phyloP scores from a whole-genome alignment of 2,113 vertebrate genomes.

The Crotophaga sulcirostris region DNA sequence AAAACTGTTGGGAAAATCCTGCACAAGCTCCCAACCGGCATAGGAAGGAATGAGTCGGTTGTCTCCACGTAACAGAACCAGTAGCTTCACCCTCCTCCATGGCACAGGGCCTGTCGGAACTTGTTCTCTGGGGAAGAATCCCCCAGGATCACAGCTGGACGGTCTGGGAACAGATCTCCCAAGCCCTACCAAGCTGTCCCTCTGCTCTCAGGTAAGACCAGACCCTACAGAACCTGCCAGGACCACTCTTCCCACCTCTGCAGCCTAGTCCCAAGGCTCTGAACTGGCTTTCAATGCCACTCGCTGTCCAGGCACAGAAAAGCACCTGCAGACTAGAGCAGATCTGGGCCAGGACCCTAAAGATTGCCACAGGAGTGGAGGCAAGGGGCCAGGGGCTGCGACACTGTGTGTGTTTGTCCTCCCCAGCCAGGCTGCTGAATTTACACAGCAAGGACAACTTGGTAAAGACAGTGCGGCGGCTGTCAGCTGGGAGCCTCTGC shows the following conservation, averaged over 20 bases:
- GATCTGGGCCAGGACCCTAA: neutral
- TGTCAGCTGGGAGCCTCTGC: constrained; percentile 57
- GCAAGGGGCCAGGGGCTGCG: neutral
- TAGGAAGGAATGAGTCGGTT: neutral
- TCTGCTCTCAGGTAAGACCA: neutral
- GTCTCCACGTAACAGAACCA: neutral
- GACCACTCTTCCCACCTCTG: neutral
- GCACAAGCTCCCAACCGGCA: neutral
- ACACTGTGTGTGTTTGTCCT: neutral
- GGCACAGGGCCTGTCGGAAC: neutral
- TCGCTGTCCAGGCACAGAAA: neutral
- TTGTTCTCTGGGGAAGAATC: neutral
- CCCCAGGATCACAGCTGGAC: neutral
- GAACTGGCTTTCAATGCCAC: neutral
- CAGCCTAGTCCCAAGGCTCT: neutral
- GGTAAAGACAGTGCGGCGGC: neutral
- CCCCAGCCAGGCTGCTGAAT: neutral
- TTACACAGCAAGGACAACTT: constrained; percentile 18
- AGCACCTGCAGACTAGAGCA: neutral
- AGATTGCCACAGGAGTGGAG: neutral
- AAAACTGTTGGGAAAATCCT: neutral
- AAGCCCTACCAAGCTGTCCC: neutral
- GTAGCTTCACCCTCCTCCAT: neutral
- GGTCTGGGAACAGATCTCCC: neutral
- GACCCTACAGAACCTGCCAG: accelerated